Percentiles rank a stretch among this genome's conserved stretches.
Evolutionary conservation across 2,888 invertebrate genomes (phyloP).

Genomic region (Tetranychus truncatus): DNA sequence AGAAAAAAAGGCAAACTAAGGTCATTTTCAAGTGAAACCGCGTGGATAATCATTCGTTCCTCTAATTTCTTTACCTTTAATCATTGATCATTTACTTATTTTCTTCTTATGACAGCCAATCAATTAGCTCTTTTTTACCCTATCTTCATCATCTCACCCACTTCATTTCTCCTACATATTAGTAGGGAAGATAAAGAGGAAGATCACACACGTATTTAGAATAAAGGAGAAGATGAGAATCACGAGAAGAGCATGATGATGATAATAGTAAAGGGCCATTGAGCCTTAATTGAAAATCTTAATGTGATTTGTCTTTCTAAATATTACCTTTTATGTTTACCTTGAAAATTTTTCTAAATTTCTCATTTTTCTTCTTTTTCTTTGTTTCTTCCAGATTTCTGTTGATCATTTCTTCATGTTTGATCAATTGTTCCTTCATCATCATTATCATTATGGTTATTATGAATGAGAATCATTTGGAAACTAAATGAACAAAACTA

Average conservation of each 20-base stretch:
- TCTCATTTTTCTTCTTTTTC: background rate
- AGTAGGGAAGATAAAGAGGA: background rate
- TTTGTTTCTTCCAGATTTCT: background rate
- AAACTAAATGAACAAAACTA: too few relatives aligned
- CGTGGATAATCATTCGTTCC: background rate
- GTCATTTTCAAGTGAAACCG: background rate
- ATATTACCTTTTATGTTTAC: too few relatives aligned
- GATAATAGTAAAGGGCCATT: background rate
- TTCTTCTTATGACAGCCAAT: background rate
- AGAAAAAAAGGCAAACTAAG: background rate
- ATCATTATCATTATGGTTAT: too few relatives aligned
- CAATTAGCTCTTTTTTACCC: background rate
- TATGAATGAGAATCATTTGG: too few relatives aligned
- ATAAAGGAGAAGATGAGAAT: background rate
- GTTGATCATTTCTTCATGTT: background rate
- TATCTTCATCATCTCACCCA: background rate
- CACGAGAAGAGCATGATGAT: background rate
- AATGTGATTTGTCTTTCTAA: background rate
- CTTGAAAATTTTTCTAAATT: background rate
- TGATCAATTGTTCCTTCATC: too few relatives aligned
- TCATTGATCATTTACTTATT: background rate
- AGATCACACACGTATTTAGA: background rate
- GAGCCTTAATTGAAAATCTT: constrained; percentile 1
- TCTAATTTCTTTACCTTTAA: background rate
- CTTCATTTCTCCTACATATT: background rate